phyloP scores from a whole-genome alignment of 2,113 vertebrate species.

The Coryphaenoides rupestris region DNA sequence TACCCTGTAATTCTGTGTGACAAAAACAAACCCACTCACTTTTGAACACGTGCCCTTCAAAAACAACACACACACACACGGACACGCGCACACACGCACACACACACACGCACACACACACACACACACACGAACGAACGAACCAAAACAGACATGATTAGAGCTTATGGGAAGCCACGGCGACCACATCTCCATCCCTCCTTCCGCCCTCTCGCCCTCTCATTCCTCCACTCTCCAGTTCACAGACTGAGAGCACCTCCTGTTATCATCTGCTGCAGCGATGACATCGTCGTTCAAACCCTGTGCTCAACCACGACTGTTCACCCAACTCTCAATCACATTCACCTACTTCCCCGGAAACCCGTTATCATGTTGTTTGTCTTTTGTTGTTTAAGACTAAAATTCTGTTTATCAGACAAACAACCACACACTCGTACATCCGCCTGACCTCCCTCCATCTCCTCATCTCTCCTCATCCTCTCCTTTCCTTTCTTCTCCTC shows the following conservation, averaged over 20 bases:
- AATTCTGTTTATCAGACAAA: too few species aligned
- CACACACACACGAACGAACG: slow-evolving; percentile 32
- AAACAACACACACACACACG: slow-evolving; percentile 8
- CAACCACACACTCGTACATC: too few species aligned
- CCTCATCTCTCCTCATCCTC: slow-evolving; percentile 2
- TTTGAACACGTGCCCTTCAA: too few species aligned
- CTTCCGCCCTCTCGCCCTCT: background rate
- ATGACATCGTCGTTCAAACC: too few species aligned
- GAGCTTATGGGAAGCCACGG: slow-evolving; percentile 37
- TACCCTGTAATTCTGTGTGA: slow-evolving; percentile 40
- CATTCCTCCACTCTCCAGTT: background rate
- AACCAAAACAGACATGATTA: slow-evolving; percentile 52
- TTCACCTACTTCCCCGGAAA: too few species aligned
- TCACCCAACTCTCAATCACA: too few species aligned
- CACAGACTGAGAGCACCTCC: too few species aligned
- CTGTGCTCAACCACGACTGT: too few species aligned
- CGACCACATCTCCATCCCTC: slow-evolving; percentile 17
- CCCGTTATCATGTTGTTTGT: background rate
- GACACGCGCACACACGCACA: slow-evolving; percentile 24
- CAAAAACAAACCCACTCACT: slow-evolving; percentile 23
- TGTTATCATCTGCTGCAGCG: too few species aligned
- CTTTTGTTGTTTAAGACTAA: too few species aligned
- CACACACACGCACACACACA: slow-evolving; percentile 14
- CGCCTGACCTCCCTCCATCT: too few species aligned
- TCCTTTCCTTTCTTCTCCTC: slow-evolving; percentile 9